Evolutionary conservation across 2,797 vertebrate species (phyloP).

Genomic region (Enteromius thamalakanensis): DNA sequence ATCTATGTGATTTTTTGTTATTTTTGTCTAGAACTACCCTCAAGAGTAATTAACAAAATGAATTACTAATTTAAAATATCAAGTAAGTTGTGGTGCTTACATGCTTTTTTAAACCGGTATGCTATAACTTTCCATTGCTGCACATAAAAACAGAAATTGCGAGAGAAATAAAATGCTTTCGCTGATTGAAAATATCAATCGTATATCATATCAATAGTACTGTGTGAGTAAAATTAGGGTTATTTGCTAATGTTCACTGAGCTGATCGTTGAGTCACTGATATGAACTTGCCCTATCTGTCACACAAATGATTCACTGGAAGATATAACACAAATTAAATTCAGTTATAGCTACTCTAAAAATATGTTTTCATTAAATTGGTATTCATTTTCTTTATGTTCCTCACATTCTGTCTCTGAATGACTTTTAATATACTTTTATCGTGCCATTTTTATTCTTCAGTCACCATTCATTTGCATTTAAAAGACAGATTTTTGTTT

Average conservation of each 20-base stretch:
- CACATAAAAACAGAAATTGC: neutral
- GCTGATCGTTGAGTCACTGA: neutral
- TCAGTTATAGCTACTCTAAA: neutral
- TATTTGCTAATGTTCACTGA: neutral
- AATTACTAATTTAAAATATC: neutral
- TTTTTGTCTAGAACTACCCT: neutral
- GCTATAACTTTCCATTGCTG: neutral
- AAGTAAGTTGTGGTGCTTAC: neutral
- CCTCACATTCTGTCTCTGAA: neutral
- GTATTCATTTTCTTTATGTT: neutral
- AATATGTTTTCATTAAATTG: neutral
- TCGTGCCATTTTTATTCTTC: neutral
- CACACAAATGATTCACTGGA: neutral
- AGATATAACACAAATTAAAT: neutral
- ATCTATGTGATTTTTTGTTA: neutral
- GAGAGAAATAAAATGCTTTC: neutral
- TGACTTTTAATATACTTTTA: constrained; percentile 18
- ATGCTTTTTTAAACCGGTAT: neutral
- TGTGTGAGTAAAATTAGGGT: neutral
- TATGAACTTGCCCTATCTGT: neutral
- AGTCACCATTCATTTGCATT: neutral
- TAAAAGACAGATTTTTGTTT: neutral
- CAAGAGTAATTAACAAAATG: neutral
- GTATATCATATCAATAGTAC: neutral
- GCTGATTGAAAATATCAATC: neutral